Evolutionary conservation across 2,888 invertebrate genomes (phyloP), one percentile per base, ranked within the genome.

Genomic region (Euplagia quadripunctaria): DNA sequence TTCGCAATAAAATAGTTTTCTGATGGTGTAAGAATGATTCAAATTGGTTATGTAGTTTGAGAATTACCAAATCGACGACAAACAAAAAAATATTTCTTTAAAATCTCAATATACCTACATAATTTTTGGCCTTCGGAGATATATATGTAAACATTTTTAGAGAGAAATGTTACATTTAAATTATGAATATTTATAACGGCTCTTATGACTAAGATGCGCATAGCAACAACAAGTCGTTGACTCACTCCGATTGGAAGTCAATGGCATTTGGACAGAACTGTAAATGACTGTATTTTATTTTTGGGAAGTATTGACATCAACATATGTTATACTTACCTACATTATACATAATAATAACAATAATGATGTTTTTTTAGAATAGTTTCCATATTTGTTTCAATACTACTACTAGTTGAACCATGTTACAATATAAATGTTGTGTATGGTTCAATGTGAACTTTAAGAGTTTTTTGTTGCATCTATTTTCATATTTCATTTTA

Each of bases 241-340:
- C 41, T 17, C 4, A 43, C 20, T 66, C 65, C 61, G 31, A 16
- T 66, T 58, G 46, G 58, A 58, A 58, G 70, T 43, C 71, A 71
- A 61, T 49, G 55, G 58, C 65, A 69, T 63, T 55, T 31, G 20
- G 2, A 51, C 12, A 66, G 1, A 71, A 49, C 58, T 65, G 71
- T 58, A 64, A 17, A 20, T 63, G 49, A 73, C 31, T 67, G 70
- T 68, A 46, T 43, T 61, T 20, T 46, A 43, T 68, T 68, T 52
- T 31, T 63, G 11, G 1, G 14, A 49, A 46, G 49, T 31, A 20
- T 31, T 66, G 9, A 58, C 20, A 52, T 52, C 16, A 5, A 16
- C 17, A 14, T 17, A 46, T 46, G 1, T 46, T 46, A 46, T 8
- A 46, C 31, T 31, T 31, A 31, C 31, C 31, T 31, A 31, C 31